Conservation (phyloP, 2,797 vertebrate genomes). For the Gallinago solitaria region DNA sequence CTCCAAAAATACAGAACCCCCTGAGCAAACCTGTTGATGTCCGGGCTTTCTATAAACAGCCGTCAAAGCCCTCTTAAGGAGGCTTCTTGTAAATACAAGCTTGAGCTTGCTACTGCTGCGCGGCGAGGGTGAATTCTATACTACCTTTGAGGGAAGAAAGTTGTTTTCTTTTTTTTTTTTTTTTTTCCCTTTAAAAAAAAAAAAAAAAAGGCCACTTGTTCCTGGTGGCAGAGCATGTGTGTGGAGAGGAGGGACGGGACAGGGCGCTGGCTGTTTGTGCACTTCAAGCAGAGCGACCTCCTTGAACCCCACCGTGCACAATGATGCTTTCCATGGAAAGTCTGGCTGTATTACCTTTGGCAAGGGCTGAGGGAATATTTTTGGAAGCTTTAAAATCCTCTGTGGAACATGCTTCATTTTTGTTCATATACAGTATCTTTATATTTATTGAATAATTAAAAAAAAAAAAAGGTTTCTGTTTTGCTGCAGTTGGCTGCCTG, state of each 20-base stretch:
- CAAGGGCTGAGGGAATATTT: slow-evolving; percentile 58
- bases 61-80: slow-evolving; percentile 16
- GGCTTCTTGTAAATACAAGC: slow-evolving; percentile 27
- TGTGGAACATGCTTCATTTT: slow-evolving; percentile 45
- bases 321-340: slow-evolving; percentile 66
- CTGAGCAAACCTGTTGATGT: slow-evolving; percentile 7
- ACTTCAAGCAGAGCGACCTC: slow-evolving; percentile 54
- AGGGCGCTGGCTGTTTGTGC: slow-evolving; percentile 48
- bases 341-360: slow-evolving; percentile 61
- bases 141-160: slow-evolving; percentile 40
- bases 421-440: slow-evolving; percentile 59
- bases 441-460: slow-evolving; percentile 45
- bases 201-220: slow-evolving; percentile 12
- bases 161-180: not conserved
- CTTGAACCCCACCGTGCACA: slow-evolving; percentile 47
- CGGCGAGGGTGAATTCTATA: not conserved
- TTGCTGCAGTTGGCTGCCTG: slow-evolving; percentile 12
- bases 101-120: not conserved
- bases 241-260: slow-evolving; percentile 19
- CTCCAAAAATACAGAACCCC: slow-evolving; percentile 13
- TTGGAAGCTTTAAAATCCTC: slow-evolving; percentile 69
- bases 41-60: not conserved
- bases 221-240: not conserved
- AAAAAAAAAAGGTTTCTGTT: slow-evolving; percentile 40
- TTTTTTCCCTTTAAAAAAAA: not conserved